Base-by-base conservation (phyloP, 2,113 vertebrate genomes). In the Riparia riparia region DNA sequence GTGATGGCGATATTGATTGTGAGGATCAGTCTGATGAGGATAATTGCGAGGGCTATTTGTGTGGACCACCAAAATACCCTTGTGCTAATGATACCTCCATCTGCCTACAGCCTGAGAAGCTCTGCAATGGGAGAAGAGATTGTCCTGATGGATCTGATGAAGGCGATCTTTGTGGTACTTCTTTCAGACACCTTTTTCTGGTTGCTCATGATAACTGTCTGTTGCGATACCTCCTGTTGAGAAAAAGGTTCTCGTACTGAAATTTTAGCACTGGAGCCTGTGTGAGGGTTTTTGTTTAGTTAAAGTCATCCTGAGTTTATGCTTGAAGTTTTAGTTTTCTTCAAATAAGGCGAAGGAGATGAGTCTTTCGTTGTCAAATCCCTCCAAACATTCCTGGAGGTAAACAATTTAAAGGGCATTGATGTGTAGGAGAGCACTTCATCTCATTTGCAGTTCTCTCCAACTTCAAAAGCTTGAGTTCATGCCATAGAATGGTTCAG, bases 21-120 rank as follows among this genome's bases (percentile, higher is more conserved):
- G 99, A 99, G 96, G 99, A 99, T 98, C 99, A 98, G 60, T 99
- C 99, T 15, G 99, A 99, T 87, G 99, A 99, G 96, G 99, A 99
- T 87, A 98, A 98, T 44, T 99, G 99, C 82, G 98, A 99, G 96
- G 98, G 98, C 32, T 98, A 99, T 80, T 87, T 98, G 94, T 99
- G 99, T 86, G 99, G 99, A 95, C 99, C 99, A n/a, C 99, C 99
- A 94, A 99, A 99, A 97, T 99, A 99, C 94, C 98, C 99, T 72
- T 99, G 99, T 97, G 99, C 98, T 96, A 99, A 99, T 68, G 98
- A 99, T 97, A 99, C 98, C 63, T 98, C 98, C 45, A 97, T 98
- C 93, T 99, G 99, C 98, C 98, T 99, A 91, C 98, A 98, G 65
- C 99, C 99, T 42, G 99, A 99, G 96, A 99, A 99, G 97, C 99